Percentiles rank a stretch among this genome's conserved stretches.
These are phyloP conservation scores for Drosophila pseudoananassae DNA, from an alignment of 1,140 invertebrate species.

Conservation along the genomic window DNA sequence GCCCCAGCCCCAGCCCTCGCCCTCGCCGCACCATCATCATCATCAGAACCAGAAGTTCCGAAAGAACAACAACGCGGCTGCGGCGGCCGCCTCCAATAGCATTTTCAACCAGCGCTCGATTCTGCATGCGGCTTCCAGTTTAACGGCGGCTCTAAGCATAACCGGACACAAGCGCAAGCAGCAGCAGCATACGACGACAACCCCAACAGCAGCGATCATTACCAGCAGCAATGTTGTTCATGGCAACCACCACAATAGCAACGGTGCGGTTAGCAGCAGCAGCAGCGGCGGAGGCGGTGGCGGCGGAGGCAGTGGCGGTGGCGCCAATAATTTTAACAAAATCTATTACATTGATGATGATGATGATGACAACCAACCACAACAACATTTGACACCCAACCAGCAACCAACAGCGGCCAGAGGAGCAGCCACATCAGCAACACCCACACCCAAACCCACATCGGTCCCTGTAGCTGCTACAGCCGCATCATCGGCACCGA, in stretches of 20 bases:
- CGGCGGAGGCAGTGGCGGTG: slow-evolving; percentile 20
- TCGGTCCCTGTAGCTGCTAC: slow-evolving; percentile 37
- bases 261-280: slow-evolving; percentile 4
- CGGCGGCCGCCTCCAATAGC: slow-evolving; percentile 80
- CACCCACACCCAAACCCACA: slow-evolving; percentile 26
- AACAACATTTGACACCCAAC: slow-evolving; percentile 50
- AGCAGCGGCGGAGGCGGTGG: slow-evolving; percentile 4
- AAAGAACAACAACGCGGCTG: slow-evolving; percentile 82
- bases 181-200: slow-evolving; percentile 35
- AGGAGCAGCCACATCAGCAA: slow-evolving; percentile 42
- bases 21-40: slow-evolving; percentile 54
- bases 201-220: slow-evolving; percentile 30
- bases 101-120: slow-evolving; percentile 80
- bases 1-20: slow-evolving; percentile 14
- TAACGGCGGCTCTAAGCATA: slow-evolving; percentile 74
- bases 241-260: slow-evolving; percentile 29
- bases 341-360: slow-evolving; percentile 63
- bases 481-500: slow-evolving; percentile 59
- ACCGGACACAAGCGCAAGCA: slow-evolving; percentile 69
- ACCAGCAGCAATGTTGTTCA: slow-evolving; percentile 28
- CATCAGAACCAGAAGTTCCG: slow-evolving; percentile 72
- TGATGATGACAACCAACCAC: slow-evolving; percentile 43
- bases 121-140: slow-evolving; percentile 66
- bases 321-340: slow-evolving; percentile 39
- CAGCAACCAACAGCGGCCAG: slow-evolving; percentile 28